Percentiles rank a stretch among this genome's conserved stretches.
Conservation (phyloP, 2,888 invertebrate species). For the Drosophila pseudotalamancana region DNA sequence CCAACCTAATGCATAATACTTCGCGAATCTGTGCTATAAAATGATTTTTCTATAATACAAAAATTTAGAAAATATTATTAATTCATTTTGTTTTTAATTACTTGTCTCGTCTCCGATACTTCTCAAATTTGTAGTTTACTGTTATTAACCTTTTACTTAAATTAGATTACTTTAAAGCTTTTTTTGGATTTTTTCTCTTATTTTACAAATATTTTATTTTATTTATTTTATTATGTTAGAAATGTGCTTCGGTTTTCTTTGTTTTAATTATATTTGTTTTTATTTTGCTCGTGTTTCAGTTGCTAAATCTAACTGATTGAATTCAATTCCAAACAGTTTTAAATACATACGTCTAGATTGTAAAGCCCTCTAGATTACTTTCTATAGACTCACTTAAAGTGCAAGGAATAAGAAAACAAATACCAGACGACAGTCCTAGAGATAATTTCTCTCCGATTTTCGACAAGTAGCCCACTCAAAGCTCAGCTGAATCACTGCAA, state of each 20-base stretch:
- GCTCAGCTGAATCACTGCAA: conserved; percentile 35
- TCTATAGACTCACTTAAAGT: conserved; percentile 5
- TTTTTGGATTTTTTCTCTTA: background rate
- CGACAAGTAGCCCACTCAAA: conserved; percentile 32
- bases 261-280: background rate
- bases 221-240: too few species aligned
- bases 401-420: conserved; percentile 6
- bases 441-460: conserved; percentile 2
- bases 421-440: background rate
- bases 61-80: too few species aligned
- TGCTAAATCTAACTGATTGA: background rate
- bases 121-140: too few species aligned
- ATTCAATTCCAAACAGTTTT: background rate
- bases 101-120: too few species aligned
- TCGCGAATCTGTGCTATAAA: too few species aligned
- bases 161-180: too few species aligned
- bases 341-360: background rate
- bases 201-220: background rate
- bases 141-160: too few species aligned
- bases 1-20: too few species aligned
- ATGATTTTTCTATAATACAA: too few species aligned
- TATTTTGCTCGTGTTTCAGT: background rate
- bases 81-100: too few species aligned
- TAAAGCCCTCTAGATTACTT: background rate
- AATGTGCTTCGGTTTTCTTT: too few species aligned